Conservation (phyloP, 2,888 invertebrate species). For the Pterobdella sp. region DNA sequence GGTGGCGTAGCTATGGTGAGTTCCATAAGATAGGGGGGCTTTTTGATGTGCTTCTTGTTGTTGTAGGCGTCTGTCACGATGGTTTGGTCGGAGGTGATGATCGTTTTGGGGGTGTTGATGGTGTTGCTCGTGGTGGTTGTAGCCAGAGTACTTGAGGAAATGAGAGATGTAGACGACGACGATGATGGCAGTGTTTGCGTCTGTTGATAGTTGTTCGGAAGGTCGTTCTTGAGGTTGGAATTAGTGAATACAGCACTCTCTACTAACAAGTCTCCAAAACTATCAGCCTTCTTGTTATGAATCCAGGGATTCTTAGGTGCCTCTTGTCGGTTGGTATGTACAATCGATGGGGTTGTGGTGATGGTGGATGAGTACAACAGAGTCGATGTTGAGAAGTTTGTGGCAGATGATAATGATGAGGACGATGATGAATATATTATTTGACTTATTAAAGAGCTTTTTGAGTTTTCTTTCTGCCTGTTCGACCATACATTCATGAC, state of each 20-base stretch:
- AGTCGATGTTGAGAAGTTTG: too few relatives aligned
- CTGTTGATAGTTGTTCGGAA: background rate
- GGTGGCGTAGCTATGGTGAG: slow-evolving; percentile 20
- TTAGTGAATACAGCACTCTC: slow-evolving; percentile 10
- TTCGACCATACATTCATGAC: slow-evolving; percentile 7
- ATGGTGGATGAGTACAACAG: background rate
- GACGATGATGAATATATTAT: too few relatives aligned
- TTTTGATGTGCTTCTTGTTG: background rate
- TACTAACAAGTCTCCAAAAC: background rate
- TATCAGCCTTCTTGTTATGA: background rate
- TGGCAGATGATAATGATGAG: background rate
- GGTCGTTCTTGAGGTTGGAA: slow-evolving; percentile 13
- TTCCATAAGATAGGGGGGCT: slow-evolving; percentile 24
- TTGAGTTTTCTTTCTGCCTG: background rate
- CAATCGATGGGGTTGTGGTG: background rate
- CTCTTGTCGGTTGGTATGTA: background rate
- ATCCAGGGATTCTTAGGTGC: background rate
- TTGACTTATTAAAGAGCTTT: too few relatives aligned
- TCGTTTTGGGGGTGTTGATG: background rate
- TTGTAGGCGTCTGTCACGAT: slow-evolving; percentile 6
- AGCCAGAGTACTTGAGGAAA: background rate
- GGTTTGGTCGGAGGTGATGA: background rate
- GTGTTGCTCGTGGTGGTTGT: background rate
- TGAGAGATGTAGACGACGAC: background rate
- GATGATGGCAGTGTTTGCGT: background rate